phyloP scores from a whole-genome alignment of 2,888 invertebrate species.

The Andrena minutula region DNA sequence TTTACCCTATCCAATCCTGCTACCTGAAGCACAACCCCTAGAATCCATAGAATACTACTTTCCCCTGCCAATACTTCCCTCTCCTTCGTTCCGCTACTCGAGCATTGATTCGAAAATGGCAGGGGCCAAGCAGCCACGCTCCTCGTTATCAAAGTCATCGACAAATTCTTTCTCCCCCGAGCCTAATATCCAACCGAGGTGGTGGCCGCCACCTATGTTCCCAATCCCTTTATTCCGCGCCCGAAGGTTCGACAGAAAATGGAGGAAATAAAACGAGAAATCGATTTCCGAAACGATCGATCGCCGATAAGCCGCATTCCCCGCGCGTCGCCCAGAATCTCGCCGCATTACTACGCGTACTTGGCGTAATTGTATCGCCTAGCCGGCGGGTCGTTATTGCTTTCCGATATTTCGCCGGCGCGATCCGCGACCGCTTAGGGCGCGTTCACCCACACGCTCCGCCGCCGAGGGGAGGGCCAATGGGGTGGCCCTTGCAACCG shows the following conservation, averaged over 20 bases:
- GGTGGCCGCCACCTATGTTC: conserved; percentile 3
- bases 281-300: conserved; percentile 53
- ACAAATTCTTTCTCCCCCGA: neutral
- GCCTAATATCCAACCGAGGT: neutral
- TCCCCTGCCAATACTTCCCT: neutral
- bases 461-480: neutral
- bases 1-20: neutral
- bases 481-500: neutral
- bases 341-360: conserved; percentile 56
- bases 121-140: neutral
- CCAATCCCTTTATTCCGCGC: conserved; percentile 8
- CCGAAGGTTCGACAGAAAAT: conserved; percentile 8
- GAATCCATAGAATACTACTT: neutral
- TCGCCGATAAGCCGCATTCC: conserved; percentile 58
- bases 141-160: neutral
- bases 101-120: neutral
- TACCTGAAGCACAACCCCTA: neutral
- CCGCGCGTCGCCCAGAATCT: conserved; percentile 42
- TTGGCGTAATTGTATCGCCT: conserved; percentile 68
- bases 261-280: conserved; percentile 38
- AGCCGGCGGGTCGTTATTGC: conserved; percentile 63
- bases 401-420: conserved; percentile 69
- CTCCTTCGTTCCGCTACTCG: neutral
- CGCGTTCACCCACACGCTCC: neutral
- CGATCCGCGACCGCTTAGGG: conserved; percentile 32